These are phyloP conservation scores for Sprattus sprattus DNA, from an alignment of 2,113 vertebrate genomes.

Conservation along the genomic window DNA sequence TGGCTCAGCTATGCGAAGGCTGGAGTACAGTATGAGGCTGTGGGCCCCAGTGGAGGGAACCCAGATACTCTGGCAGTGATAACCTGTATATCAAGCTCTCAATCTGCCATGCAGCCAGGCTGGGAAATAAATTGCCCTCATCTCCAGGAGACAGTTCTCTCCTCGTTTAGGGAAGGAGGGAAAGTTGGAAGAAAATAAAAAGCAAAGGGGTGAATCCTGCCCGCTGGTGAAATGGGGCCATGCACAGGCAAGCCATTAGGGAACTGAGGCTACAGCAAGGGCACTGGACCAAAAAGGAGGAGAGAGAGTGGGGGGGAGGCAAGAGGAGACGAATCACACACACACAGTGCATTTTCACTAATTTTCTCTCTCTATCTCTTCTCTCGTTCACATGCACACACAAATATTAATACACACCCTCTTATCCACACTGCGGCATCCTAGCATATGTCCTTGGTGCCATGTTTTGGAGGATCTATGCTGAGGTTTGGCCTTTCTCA, in stretches of 20 bases:
- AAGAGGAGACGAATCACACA: background rate
- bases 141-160: conserved; percentile 48
- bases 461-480: background rate
- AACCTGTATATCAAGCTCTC: conserved; percentile 70
- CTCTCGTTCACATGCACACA: background rate
- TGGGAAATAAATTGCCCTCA: conserved; percentile 67
- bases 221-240: conserved; percentile 63
- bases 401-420: background rate
- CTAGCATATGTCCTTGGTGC: background rate
- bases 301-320: background rate
- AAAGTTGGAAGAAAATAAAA: background rate
- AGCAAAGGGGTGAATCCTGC: conserved; percentile 54
- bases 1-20: conserved; percentile 30
- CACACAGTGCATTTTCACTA: background rate
- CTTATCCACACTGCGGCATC: background rate
- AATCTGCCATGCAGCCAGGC: conserved; percentile 63
- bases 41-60: conserved; percentile 64
- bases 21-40: conserved; percentile 52
- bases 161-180: conserved; percentile 45
- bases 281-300: conserved; percentile 50
- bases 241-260: conserved; percentile 30
- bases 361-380: background rate
- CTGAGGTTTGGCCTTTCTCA: background rate
- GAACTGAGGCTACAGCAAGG: conserved; percentile 52
- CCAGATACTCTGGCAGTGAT: conserved; percentile 61